Conservation (phyloP, 1,140 invertebrate genomes). For the Nasonia vitripennis region DNA sequence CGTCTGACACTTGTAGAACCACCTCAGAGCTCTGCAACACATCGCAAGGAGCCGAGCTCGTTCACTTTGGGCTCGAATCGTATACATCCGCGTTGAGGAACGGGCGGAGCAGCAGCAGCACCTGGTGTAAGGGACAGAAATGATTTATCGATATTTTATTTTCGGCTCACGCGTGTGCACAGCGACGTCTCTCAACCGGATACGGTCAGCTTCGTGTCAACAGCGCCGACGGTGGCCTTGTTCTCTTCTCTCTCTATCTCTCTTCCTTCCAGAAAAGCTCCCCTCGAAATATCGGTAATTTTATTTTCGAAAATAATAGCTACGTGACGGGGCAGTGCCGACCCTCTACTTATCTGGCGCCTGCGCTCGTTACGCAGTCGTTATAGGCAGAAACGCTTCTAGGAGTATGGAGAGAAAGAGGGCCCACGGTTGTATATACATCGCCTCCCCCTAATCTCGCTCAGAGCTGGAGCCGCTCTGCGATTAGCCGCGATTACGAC, state of each 20-base stretch:
- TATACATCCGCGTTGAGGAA: not conserved
- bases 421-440: not conserved
- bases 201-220: not conserved
- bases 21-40: not conserved
- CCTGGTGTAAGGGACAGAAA: conserved; percentile 38
- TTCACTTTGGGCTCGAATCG: not conserved
- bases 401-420: not conserved
- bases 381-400: conserved; percentile 41
- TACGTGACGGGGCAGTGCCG: not conserved
- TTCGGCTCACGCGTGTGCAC: not conserved
- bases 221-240: not conserved
- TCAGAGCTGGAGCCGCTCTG: conserved; percentile 51
- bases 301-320: conserved; percentile 49
- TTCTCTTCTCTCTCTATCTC: not conserved
- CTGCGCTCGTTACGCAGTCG: conserved; percentile 57
- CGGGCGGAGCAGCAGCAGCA: not conserved
- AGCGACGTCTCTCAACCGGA: not conserved
- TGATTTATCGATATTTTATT: conserved; percentile 50
- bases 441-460: conserved; percentile 54
- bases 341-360: conserved; percentile 66
- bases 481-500: conserved; percentile 57
- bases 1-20: not conserved
- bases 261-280: not conserved
- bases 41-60: not conserved
- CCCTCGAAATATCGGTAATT: conserved; percentile 27